Evolutionary conservation across 2,113 vertebrate genomes (phyloP).

Genomic region (Dendrocopos noguchii): DNA sequence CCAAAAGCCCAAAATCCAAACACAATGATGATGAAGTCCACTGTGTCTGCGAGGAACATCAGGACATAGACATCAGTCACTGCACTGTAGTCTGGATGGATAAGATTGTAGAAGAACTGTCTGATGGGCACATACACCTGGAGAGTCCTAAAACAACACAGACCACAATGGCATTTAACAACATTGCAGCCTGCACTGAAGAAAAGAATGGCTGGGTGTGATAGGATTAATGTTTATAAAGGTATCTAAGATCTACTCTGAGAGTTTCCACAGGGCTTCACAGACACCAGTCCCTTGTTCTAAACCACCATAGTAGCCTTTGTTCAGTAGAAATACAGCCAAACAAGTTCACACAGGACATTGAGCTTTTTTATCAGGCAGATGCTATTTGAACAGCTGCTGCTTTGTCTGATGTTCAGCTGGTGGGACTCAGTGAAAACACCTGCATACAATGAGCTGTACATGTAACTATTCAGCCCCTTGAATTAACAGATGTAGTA

Average conservation of each 20-base stretch:
- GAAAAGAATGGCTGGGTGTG: background rate
- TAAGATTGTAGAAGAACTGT: slow-evolving; percentile 96
- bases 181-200: background rate
- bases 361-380: background rate
- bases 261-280: background rate
- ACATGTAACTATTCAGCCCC: background rate
- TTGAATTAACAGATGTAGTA: background rate
- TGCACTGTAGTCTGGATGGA: slow-evolving; percentile 97
- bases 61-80: slow-evolving; percentile 97
- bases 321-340: background rate
- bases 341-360: background rate
- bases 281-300: background rate
- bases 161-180: background rate
- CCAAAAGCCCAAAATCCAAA: slow-evolving; percentile 98
- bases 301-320: background rate
- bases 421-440: background rate
- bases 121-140: slow-evolving; percentile 92
- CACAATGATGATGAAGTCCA: slow-evolving; percentile 98
- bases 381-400: background rate
- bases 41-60: slow-evolving; percentile 97
- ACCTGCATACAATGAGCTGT: background rate
- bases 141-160: slow-evolving; percentile 79
- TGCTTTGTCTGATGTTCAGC: background rate
- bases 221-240: background rate
- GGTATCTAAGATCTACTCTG: background rate